phyloP scores from a whole-genome alignment of 1,140 invertebrate species.

The Pinna nobilis region DNA sequence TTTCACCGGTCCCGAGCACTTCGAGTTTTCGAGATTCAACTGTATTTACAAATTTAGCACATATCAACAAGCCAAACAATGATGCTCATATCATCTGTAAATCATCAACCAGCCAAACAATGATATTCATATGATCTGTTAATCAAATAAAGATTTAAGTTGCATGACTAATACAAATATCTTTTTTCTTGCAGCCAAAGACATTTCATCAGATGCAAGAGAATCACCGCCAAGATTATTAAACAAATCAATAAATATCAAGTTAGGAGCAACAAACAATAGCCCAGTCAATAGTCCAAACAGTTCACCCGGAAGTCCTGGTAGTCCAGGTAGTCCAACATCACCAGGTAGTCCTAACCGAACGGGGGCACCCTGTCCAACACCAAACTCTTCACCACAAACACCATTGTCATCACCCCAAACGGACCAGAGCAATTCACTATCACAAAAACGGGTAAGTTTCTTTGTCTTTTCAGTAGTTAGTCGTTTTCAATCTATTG shows the following conservation, averaged over 20 bases:
- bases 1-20: too few relatives aligned
- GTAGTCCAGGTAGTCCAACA: conserved; percentile 53
- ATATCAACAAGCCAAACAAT: too few relatives aligned
- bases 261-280: conserved; percentile 41
- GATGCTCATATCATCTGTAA: too few relatives aligned
- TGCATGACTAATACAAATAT: too few relatives aligned
- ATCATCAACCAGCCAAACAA: too few relatives aligned
- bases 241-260: conserved; percentile 70
- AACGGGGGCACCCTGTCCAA: conserved; percentile 45
- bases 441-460: conserved; percentile 51
- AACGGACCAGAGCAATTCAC: conserved; percentile 43
- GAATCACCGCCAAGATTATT: conserved; percentile 63
- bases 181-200: conserved; percentile 61
- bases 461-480: not conserved
- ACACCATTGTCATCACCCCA: conserved; percentile 25
- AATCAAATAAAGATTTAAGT: too few relatives aligned
- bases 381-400: conserved; percentile 55
- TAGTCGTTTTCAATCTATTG: not conserved
- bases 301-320: conserved; percentile 54
- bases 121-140: too few relatives aligned
- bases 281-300: conserved; percentile 57
- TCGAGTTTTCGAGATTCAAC: too few relatives aligned
- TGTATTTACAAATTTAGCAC: too few relatives aligned
- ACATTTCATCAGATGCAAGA: conserved; percentile 56
- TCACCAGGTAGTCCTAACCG: conserved; percentile 47